These are phyloP conservation scores for Polymixis flavicincta DNA, from an alignment of 2,888 invertebrate genomes.

Conservation along the genomic window DNA sequence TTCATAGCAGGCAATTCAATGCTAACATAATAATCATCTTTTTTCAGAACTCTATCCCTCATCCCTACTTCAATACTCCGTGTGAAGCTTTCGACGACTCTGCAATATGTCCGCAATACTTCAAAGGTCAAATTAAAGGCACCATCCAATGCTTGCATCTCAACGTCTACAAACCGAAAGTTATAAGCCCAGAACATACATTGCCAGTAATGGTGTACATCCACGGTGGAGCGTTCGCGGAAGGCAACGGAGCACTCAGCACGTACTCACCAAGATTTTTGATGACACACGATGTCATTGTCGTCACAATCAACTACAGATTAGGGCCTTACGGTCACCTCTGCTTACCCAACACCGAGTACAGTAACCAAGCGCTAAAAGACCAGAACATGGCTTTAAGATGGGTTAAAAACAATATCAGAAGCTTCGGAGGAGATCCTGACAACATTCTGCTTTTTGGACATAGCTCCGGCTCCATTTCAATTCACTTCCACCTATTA, in stretches of 20 bases:
- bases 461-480: conserved; percentile 46
- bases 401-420: conserved; percentile 53
- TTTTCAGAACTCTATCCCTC: conserved; percentile 34
- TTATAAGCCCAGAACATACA: neutral
- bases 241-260: conserved; percentile 5
- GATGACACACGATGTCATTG: conserved; percentile 32
- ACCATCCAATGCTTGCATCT: conserved; percentile 44
- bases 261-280: conserved; percentile 29
- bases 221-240: conserved; percentile 40
- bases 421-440: conserved; percentile 48
- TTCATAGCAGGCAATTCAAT: neutral
- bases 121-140: conserved; percentile 18
- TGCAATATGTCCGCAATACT: conserved; percentile 39
- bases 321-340: conserved; percentile 50
- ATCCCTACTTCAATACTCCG: conserved; percentile 26
- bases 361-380: conserved; percentile 53
- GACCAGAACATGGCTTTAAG: conserved; percentile 50
- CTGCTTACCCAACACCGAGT: conserved; percentile 30
- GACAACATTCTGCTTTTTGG: conserved; percentile 39
- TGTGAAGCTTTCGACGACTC: conserved; percentile 23
- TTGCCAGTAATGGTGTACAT: conserved; percentile 53
- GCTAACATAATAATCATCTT: neutral
- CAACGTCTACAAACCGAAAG: conserved; percentile 46
- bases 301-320: conserved; percentile 54
- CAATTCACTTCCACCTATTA: conserved; percentile 21